Conservation (phyloP, 2,797 vertebrate species). For the Cyprinella venusta region DNA sequence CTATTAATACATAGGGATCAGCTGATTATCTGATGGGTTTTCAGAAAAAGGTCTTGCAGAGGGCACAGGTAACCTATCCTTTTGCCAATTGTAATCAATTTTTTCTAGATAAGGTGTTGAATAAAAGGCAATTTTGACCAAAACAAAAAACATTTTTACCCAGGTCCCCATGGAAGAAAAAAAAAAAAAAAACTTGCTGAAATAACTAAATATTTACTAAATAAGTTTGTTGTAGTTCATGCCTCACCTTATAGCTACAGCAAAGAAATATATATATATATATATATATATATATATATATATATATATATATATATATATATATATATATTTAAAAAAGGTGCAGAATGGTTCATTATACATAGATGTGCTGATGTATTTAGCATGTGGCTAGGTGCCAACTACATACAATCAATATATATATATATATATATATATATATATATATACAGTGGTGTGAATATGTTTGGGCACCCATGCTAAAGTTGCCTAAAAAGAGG, state of each 20-base stretch:
- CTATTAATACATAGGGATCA: slow-evolving; percentile 80
- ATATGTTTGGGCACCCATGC: no score
- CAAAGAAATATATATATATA: no score
- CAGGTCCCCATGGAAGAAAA: background rate
- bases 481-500: no score
- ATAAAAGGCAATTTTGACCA: background rate
- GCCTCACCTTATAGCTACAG: background rate
- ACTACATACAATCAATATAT: no score
- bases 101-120: no score
- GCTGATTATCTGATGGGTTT: slow-evolving; percentile 68
- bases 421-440: no score
- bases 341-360: background rate
- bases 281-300: no score
- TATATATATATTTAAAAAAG: background rate
- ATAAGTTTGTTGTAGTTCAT: background rate
- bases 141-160: background rate
- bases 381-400: no score
- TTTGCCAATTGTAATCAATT: no score
- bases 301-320: no score
- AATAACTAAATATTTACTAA: no score
- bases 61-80: slow-evolving; percentile 5
- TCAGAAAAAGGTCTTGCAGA: slow-evolving; percentile 66
- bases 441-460: no score
- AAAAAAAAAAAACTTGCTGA: background rate
- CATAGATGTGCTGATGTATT: background rate